These are phyloP conservation scores for Notolepis coatsorum DNA, from an alignment of 2,797 vertebrate genomes.

Conservation along the genomic window DNA sequence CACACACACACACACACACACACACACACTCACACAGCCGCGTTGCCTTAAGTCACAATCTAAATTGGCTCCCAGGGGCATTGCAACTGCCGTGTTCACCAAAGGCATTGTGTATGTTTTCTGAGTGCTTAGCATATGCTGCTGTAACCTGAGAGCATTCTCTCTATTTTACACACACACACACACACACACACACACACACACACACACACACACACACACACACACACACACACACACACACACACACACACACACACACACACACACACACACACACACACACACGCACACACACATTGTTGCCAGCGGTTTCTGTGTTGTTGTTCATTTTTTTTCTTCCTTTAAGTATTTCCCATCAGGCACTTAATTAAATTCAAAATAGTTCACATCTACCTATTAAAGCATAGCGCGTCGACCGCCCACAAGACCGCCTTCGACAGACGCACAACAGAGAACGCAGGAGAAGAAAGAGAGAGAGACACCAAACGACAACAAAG, in stretches of 20 bases:
- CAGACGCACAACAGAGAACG: slow-evolving; percentile 45
- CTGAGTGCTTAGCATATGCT: slow-evolving; percentile 90
- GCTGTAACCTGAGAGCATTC: slow-evolving; percentile 87
- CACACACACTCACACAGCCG: slow-evolving; percentile 64
- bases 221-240: not conserved
- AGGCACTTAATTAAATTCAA: slow-evolving; percentile 91
- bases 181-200: slow-evolving; percentile 19
- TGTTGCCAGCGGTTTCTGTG: slow-evolving; percentile 79
- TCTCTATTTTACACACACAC: slow-evolving; percentile 40
- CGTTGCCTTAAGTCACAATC: slow-evolving; percentile 92
- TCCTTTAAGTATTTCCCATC: slow-evolving; percentile 88
- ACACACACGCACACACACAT: slow-evolving; percentile 35
- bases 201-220: slow-evolving; percentile 12
- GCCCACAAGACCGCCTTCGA: slow-evolving; percentile 65
- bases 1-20: slow-evolving; percentile 18
- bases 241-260: slow-evolving; percentile 16
- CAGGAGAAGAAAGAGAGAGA: slow-evolving; percentile 31
- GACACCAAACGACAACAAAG: no score
- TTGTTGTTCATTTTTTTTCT: no score
- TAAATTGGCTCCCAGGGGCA: slow-evolving; percentile 95
- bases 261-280: not conserved
- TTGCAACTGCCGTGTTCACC: slow-evolving; percentile 90
- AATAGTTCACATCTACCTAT: slow-evolving; percentile 84
- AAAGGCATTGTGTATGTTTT: slow-evolving; percentile 91
- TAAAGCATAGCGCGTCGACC: slow-evolving; percentile 73